Evolutionary conservation across 2,113 vertebrate genomes (phyloP).

Genomic region (Tetrax tetrax): DNA sequence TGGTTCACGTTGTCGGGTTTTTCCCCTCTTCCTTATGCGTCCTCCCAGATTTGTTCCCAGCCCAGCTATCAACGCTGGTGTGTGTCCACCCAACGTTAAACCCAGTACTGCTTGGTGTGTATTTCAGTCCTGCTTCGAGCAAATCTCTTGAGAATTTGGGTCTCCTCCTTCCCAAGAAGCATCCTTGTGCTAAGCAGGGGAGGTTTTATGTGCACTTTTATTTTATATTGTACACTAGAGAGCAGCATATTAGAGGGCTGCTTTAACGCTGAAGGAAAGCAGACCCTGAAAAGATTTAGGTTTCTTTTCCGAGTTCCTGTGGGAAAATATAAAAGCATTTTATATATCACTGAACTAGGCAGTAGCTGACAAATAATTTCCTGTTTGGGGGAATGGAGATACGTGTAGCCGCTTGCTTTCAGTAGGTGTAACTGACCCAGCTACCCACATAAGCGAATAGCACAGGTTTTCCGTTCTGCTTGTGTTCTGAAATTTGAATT

Average conservation of each 20-base stretch:
- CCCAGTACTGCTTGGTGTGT: background rate
- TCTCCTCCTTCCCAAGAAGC: background rate
- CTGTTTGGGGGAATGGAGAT: background rate
- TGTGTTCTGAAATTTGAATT: background rate
- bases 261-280: background rate
- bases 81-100: background rate
- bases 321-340: background rate
- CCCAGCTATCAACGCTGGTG: background rate
- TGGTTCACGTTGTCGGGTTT: background rate
- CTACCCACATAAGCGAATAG: background rate
- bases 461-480: background rate
- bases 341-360: background rate
- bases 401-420: background rate
- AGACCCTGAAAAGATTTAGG: background rate
- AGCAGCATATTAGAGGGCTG: background rate
- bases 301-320: background rate
- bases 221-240: background rate
- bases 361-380: background rate
- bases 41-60: background rate
- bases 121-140: background rate
- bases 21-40: accelerated
- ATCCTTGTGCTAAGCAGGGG: background rate
- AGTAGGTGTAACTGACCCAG: background rate
- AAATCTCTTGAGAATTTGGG: background rate
- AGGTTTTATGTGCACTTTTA: background rate